A percentile compares a stretch with the other conserved stretches of the same genome.
Evolutionary conservation across 2,888 invertebrate species (phyloP).

Genomic region (Vesta saturnalis): DNA sequence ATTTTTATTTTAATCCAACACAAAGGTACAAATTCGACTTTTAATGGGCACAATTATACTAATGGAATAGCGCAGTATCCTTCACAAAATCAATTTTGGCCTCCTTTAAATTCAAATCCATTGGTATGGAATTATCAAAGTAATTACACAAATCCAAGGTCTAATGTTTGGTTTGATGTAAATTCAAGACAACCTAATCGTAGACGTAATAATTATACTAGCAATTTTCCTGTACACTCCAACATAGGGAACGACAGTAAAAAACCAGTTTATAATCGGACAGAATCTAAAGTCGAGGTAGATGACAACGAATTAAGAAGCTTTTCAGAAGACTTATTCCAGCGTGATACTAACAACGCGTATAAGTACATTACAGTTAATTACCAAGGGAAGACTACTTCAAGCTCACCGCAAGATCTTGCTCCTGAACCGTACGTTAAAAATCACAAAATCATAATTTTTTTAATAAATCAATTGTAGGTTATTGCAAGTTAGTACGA

Average conservation of each 20-base stretch:
- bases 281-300: not conserved
- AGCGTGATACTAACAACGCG: slow-evolving; percentile 79
- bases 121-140: not conserved
- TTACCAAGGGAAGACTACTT: slow-evolving; percentile 78
- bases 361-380: slow-evolving; percentile 75
- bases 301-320: slow-evolving; percentile 64
- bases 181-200: not conserved
- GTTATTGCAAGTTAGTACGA: slow-evolving; percentile 71
- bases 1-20: not conserved
- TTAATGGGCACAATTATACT: not conserved
- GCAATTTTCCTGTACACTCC: not conserved
- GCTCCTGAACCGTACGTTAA: slow-evolving; percentile 78
- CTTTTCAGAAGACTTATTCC: slow-evolving; percentile 76
- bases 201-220: not conserved
- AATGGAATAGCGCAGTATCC: not conserved
- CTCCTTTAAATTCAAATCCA: not conserved
- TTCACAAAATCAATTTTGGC: not conserved
- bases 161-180: not conserved
- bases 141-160: not conserved
- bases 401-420: slow-evolving; percentile 74
- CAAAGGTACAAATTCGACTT: not conserved
- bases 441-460: slow-evolving; percentile 19
- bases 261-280: not conserved
- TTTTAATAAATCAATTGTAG: slow-evolving; percentile 61
- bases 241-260: not conserved